Evolutionary conservation across 30 jellyfish, hydroid and myxozoan species (phyloP).

Genomic region (Kudoa iwatai): DNA sequence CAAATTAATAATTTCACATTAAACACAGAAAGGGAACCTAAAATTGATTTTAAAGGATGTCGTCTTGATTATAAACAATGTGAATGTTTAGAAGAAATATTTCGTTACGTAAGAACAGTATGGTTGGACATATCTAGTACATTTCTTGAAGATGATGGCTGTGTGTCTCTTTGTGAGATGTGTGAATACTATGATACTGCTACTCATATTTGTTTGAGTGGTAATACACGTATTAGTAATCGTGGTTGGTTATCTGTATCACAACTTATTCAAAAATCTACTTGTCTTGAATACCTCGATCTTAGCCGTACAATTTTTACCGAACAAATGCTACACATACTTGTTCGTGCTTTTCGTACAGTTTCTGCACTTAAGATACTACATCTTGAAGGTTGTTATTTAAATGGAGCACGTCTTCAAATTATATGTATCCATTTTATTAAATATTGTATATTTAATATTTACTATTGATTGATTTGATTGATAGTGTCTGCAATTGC

Average conservation of each 20-base stretch:
- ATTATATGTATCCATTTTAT: slow-evolving; percentile 35
- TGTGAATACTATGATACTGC: slow-evolving; percentile 61
- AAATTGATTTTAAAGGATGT: no score
- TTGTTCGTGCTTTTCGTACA: slow-evolving; percentile 57
- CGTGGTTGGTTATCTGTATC: slow-evolving; percentile 81
- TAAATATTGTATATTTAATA: no score
- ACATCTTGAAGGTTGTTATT: slow-evolving; percentile 47
- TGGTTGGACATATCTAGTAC: slow-evolving; percentile 34
- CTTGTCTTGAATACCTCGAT: slow-evolving; percentile 21
- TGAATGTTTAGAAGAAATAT: slow-evolving; percentile 39
- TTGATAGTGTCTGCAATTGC: no score
- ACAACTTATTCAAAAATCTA: slow-evolving; percentile 38
- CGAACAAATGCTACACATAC: slow-evolving; percentile 49
- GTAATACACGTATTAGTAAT: slow-evolving; percentile 49
- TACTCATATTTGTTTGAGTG: slow-evolving; percentile 15
- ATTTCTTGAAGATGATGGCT: slow-evolving; percentile 56
- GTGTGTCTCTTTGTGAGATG: slow-evolving; percentile 26
- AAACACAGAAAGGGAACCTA: no score
- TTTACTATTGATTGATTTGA: no score
- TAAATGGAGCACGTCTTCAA: slow-evolving; percentile 36
- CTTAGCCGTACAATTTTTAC: slow-evolving; percentile 46
- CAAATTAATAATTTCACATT: no score
- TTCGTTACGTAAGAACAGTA: slow-evolving; percentile 22
- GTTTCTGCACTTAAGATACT: slow-evolving; percentile 16
- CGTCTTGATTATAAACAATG: slow-evolving; percentile 27